Conservation (phyloP, 2,888 invertebrate species). For the Drosophila ezoana region DNA sequence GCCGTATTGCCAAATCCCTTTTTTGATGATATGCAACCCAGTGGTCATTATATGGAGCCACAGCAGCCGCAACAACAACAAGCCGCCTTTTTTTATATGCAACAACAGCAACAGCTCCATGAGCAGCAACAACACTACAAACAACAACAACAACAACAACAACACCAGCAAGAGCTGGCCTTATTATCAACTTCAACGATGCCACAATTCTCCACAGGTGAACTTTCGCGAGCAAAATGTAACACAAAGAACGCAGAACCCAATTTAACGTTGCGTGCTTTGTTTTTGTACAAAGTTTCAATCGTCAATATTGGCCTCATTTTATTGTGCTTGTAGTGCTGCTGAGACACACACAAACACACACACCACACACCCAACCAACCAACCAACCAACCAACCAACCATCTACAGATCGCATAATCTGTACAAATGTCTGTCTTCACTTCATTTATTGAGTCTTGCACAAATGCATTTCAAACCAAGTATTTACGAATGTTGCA, state of each 20-base stretch:
- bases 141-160: slow-evolving; percentile 39
- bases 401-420: slow-evolving; percentile 6
- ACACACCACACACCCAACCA: slow-evolving; percentile 1
- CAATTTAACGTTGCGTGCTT: slow-evolving; percentile 58
- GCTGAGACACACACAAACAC: slow-evolving; percentile 26
- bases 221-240: slow-evolving; percentile 41
- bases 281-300: slow-evolving; percentile 72
- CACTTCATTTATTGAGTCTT: slow-evolving; percentile 3
- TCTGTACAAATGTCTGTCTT: slow-evolving; percentile 10
- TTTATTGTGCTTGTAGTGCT: slow-evolving; percentile 61
- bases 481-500: background rate
- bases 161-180: slow-evolving; percentile 39
- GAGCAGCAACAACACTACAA: slow-evolving; percentile 54
- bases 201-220: slow-evolving; percentile 58
- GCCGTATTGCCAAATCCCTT: slow-evolving; percentile 84
- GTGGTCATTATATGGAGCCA: slow-evolving; percentile 49
- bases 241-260: slow-evolving; percentile 12
- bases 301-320: slow-evolving; percentile 42
- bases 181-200: slow-evolving; percentile 43
- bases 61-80: slow-evolving; percentile 42
- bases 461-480: slow-evolving; percentile 6
- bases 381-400: slow-evolving; percentile 1
- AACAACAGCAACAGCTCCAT: slow-evolving; percentile 46
- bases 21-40: slow-evolving; percentile 79
- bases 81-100: slow-evolving; percentile 53